Conservation (phyloP, 1,140 invertebrate species). For the Pogonomyrmex barbatus region DNA sequence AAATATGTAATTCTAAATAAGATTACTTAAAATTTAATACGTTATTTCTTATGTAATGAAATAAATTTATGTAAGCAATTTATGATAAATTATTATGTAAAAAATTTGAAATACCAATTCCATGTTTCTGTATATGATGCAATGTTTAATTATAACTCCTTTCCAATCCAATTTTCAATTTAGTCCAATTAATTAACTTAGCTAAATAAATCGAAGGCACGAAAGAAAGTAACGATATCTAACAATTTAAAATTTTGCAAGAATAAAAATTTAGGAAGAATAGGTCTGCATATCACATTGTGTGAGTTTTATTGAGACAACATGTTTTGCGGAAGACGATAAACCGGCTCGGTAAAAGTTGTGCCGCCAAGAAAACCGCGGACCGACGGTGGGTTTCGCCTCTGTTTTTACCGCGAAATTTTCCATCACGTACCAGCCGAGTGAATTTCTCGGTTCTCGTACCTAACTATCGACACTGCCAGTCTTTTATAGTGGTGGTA, state of each 20-base stretch:
- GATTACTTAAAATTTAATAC: neutral
- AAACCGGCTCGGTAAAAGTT: conserved; percentile 51
- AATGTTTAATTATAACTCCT: neutral
- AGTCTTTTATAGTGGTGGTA: conserved; percentile 74
- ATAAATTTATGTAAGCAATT: neutral
- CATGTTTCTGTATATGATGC: neutral
- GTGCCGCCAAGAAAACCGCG: conserved; percentile 45
- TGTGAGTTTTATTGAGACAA: neutral
- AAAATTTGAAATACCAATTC: neutral
- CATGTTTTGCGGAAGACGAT: conserved; percentile 48
- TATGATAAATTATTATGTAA: neutral
- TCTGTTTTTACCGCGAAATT: conserved; percentile 73
- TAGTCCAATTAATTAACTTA: neutral
- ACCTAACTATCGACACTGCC: conserved; percentile 47
- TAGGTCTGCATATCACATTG: neutral
- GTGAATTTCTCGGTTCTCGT: conserved; percentile 80
- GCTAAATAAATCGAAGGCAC: neutral
- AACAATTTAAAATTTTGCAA: neutral
- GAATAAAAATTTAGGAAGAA: neutral
- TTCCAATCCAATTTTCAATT: neutral
- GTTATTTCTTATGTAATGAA: neutral
- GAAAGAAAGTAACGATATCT: no score
- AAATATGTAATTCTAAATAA: neutral
- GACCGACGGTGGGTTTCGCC: conserved; percentile 38
- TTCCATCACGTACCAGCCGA: conserved; percentile 78